These are phyloP conservation scores for Prosapia bicincta DNA, from an alignment of 2,888 invertebrate genomes.

Conservation along the genomic window DNA sequence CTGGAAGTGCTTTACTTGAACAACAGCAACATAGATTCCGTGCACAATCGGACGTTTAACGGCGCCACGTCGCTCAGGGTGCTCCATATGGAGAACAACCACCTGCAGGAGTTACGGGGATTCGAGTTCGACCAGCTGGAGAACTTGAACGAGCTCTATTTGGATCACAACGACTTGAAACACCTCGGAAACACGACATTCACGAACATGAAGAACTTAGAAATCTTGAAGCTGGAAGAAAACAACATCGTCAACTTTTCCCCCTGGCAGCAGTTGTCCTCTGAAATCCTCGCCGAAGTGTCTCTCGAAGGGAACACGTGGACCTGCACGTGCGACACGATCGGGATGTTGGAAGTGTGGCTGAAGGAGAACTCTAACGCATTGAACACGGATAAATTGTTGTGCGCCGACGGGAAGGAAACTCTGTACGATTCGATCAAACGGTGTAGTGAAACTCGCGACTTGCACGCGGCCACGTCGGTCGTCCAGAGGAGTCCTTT, in stretches of 20 bases:
- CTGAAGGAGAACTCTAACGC: constrained; percentile 76
- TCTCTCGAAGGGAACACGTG: constrained; percentile 81
- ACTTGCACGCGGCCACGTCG: constrained; percentile 68
- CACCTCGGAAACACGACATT: constrained; percentile 79
- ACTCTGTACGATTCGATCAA: constrained; percentile 71
- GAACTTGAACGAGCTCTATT: constrained; percentile 74
- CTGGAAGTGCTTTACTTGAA: constrained; percentile 83
- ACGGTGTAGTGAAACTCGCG: constrained; percentile 81
- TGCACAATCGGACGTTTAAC: constrained; percentile 86
- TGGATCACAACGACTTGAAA: constrained; percentile 80
- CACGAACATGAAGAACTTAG: constrained; percentile 69
- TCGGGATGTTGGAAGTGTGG: constrained; percentile 69
- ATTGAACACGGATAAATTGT: constrained; percentile 74
- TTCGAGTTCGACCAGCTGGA: constrained; percentile 80
- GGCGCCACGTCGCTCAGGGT: constrained; percentile 75
- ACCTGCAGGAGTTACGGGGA: constrained; percentile 72
- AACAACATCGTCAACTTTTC: constrained; percentile 78
- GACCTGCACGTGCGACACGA: constrained; percentile 87
- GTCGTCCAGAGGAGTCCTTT: constrained; percentile 64
- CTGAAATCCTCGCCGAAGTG: constrained; percentile 63
- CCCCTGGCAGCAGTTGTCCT: constrained; percentile 69
- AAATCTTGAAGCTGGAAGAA: constrained; percentile 76
- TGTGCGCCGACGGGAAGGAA: constrained; percentile 73
- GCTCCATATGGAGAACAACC: constrained; percentile 83
- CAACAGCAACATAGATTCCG: constrained; percentile 75